Base-by-base conservation (phyloP, 1,140 invertebrate genomes). In the Aphelinus certus region DNA sequence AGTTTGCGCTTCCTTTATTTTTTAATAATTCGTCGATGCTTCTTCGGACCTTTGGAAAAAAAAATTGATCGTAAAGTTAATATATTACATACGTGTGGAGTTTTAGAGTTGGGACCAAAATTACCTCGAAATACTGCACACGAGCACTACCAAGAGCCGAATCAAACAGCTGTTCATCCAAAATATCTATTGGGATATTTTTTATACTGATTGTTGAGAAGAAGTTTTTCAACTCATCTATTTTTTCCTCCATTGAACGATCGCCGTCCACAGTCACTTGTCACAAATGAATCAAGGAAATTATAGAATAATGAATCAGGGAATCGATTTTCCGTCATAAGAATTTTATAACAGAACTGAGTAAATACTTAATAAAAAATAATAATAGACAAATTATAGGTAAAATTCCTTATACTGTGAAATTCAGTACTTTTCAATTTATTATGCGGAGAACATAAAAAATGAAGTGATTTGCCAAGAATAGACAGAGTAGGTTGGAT, bases 61-160 rank as follows among this genome's bases (percentile, higher is more conserved):
- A 60, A 61, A 47, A 9, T 56, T 46, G 46, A 72, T 48, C 7
- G 42, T 10, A 2, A 48, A 62, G 46, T 3, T 55, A 56, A 26
- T 9, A 42, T 62, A 51, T 9, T 53, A 10, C 51, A 6, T 53
- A 4, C 4, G 9, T 53, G 9, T 9, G 51, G 9, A 53, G 4
- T 4, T 6, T 53, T 6, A 6, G 4, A 9, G 51, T 9, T n/a
- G 3, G 26, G 1, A 49, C 43, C 5, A 53, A 45, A 62, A 63
- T 43, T 82, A 86, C 85, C 81, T 85, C 43, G 46, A 62, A 76
- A n/a, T 84, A 67, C 62, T 79, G 77, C 68, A 68, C 57, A n/a
- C 80, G 75, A 47, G 79, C 83, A n/a, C 73, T 47, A 1, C 80
- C 75, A 43, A 85, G 68, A 66, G 76, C 71, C 45, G 79, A 66